A percentile compares a stretch with the other conserved stretches of the same genome.
Evolutionary conservation across 2,797 vertebrate genomes (phyloP).

Genomic region (Malacoraja senta): DNA sequence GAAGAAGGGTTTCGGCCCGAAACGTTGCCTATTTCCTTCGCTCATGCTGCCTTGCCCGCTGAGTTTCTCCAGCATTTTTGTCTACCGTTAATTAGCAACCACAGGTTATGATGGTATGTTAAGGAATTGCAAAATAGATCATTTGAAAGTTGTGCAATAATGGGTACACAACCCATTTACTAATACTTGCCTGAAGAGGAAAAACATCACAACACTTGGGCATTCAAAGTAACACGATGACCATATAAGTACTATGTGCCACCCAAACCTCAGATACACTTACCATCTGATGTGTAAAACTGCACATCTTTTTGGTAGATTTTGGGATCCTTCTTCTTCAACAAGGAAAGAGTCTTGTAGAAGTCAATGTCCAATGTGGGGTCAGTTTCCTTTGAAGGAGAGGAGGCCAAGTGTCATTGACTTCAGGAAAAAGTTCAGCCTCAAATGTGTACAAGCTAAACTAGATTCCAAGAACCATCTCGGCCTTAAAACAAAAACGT

Average conservation of each 20-base stretch:
- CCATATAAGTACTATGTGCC: neutral
- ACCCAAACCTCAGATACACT: neutral
- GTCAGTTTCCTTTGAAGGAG: slow-evolving; percentile 63
- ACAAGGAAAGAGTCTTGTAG: slow-evolving; percentile 75
- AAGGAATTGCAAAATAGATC: neutral
- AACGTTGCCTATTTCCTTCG: too few species aligned
- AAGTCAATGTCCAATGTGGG: slow-evolving; percentile 73
- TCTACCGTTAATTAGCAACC: neutral
- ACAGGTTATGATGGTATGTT: neutral
- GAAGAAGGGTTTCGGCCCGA: too few species aligned
- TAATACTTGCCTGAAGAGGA: neutral
- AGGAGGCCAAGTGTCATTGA: neutral
- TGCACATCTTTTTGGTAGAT: slow-evolving; percentile 70
- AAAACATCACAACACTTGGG: neutral
- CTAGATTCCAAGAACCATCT: neutral
- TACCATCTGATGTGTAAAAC: slow-evolving; percentile 67
- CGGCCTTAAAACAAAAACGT: neutral
- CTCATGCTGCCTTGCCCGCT: too few species aligned
- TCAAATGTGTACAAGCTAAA: too few species aligned
- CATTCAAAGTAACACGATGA: neutral
- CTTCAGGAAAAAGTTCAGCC: neutral
- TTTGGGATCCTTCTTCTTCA: slow-evolving; percentile 81
- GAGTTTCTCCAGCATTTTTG: too few species aligned
- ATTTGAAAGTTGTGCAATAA: neutral
- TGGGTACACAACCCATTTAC: neutral